These are phyloP conservation scores for Leptinotarsa haldemani DNA, from an alignment of 2,888 invertebrate species.

Conservation along the genomic window DNA sequence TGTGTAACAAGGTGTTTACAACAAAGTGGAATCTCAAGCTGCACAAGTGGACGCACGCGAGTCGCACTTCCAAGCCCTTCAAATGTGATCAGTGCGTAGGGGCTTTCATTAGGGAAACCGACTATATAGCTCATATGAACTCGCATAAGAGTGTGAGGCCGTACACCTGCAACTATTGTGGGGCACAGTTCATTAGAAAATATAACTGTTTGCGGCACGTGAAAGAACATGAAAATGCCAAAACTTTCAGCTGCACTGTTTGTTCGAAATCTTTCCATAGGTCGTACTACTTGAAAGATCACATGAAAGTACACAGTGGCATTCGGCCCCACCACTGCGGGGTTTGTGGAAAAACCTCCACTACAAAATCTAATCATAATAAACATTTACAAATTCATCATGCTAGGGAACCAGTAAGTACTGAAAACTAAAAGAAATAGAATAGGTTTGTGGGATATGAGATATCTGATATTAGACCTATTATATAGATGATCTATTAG, in stretches of 20 bases:
- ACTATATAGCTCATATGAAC: conserved; percentile 87
- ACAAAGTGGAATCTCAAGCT: conserved; percentile 92
- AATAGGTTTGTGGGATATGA: background rate
- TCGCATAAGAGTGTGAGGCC: conserved; percentile 86
- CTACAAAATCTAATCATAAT: conserved; percentile 91
- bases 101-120: conserved; percentile 84
- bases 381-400: conserved; percentile 92
- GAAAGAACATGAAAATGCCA: conserved; percentile 83
- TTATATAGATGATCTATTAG: background rate
- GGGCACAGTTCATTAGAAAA: conserved; percentile 88
- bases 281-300: conserved; percentile 88
- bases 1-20: conserved; percentile 87
- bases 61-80: conserved; percentile 84
- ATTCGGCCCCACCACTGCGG: conserved; percentile 84
- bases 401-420: conserved; percentile 86
- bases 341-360: conserved; percentile 89
- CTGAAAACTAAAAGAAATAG: conserved; percentile 72
- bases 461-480: background rate
- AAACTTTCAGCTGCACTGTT: conserved; percentile 79
- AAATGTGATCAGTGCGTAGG: conserved; percentile 87
- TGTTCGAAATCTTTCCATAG: conserved; percentile 89
- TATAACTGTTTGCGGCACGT: conserved; percentile 90
- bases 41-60: conserved; percentile 90
- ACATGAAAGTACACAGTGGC: conserved; percentile 87
- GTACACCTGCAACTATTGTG: conserved; percentile 91